Base-by-base conservation (phyloP, 1,140 invertebrate genomes). In the Musca domestica region DNA sequence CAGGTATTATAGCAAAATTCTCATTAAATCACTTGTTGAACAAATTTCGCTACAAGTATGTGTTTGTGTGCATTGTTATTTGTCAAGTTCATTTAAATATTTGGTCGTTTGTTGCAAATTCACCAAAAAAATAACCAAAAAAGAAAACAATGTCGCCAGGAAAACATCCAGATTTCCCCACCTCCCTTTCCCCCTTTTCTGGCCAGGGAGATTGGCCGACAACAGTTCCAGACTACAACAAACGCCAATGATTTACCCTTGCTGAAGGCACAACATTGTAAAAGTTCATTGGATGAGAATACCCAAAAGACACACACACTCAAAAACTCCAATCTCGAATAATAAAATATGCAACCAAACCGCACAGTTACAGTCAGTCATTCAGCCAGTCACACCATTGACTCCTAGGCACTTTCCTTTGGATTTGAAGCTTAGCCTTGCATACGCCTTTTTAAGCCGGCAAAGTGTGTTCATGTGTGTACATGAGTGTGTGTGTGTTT, bases 11-110 rank as follows among this genome's bases (percentile, higher is more conserved):
- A 30, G 3, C 27, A 30, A 30, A 41, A 41, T 41, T 9, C 10
- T 41, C 34, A 41, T 41, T 41, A 61, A 61, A 61, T 41, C 56
- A 61, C 56, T 61, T 61, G 27, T 61, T 61, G 20, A 27, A 58
- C 15, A n/a, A n/a, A 17, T 58, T 20, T 58, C 25, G n/a, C 25
- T 58, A 25, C n/a, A 27, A 56, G 27, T 30, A 56, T n/a, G 52
- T 41, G 10, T 41, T 3, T 17, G 22, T 56, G n/a, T 58, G 54
- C 27, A 30, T 41, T 41, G 34, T 41, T 41, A 41, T 41, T 41
- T 41, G 34, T 41, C 34, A 41, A 41, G 56, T 61, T 61, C 34
- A 61, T 61, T 61, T 61, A 61, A 61, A 61, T 61, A 61, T 61
- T 61, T 61, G 56, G 56, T 27, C n/a, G 7, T 41, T 34, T 34